Evolutionary conservation across 1,140 invertebrate species (phyloP).

Genomic region (Carposina sasakii): DNA sequence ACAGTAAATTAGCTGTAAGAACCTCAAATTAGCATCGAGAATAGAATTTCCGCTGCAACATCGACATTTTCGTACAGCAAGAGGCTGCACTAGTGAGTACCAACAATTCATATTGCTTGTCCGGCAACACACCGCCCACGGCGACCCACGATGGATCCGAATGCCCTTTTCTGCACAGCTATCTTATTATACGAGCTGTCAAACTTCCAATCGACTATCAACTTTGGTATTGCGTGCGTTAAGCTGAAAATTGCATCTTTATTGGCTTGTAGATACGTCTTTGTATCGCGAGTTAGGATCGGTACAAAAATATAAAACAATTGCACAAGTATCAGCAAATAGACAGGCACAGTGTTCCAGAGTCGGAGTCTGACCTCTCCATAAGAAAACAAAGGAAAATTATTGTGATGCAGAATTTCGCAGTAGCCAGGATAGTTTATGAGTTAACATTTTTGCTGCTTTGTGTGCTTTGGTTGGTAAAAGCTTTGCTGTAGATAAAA

Average conservation of each 20-base stretch:
- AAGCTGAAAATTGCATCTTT: too few relatives aligned
- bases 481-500: too few relatives aligned
- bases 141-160: slow-evolving; percentile 46
- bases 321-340: slow-evolving; percentile 52
- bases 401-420: slow-evolving; percentile 10
- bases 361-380: slow-evolving; percentile 51
- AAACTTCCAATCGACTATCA: too few relatives aligned
- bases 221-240: too few relatives aligned
- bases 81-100: slow-evolving; percentile 38
- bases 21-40: slow-evolving; percentile 35
- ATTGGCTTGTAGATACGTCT: too few relatives aligned
- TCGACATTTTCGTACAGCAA: slow-evolving; percentile 36
- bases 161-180: too few relatives aligned
- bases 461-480: too few relatives aligned
- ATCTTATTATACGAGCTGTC: too few relatives aligned
- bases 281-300: slow-evolving; percentile 24
- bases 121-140: slow-evolving; percentile 61
- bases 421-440: slow-evolving; percentile 10
- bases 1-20: slow-evolving; percentile 41
- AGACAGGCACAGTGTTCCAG: slow-evolving; percentile 39
- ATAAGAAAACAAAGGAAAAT: slow-evolving; percentile 37
- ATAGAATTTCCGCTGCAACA: slow-evolving; percentile 42
- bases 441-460: too few relatives aligned
- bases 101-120: slow-evolving; percentile 64
- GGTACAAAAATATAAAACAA: slow-evolving; percentile 66